A percentile compares a stretch with the other conserved stretches of the same genome.
phyloP scores from a whole-genome alignment of 2,888 invertebrate genomes.

The Leucophenga maculata region DNA sequence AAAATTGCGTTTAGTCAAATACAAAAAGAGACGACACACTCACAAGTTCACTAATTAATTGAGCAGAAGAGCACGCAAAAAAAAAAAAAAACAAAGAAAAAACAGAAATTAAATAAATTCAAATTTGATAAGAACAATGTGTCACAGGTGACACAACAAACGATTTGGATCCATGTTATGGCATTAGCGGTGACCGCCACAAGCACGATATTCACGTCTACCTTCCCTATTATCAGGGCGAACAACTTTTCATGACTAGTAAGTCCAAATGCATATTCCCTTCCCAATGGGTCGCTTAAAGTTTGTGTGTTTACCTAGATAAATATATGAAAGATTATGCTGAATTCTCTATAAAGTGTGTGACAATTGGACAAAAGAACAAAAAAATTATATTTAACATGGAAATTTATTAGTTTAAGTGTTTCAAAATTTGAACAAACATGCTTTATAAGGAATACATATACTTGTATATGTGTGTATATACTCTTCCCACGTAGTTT shows the following conservation, averaged over 20 bases:
- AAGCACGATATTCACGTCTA: conserved; percentile 85
- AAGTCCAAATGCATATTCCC: conserved; percentile 74
- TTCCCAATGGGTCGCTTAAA: conserved; percentile 28
- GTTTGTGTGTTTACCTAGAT: conserved; percentile 17
- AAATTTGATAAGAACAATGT: conserved; percentile 39
- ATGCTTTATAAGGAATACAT: conserved; percentile 53
- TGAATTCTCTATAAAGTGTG: conserved; percentile 38
- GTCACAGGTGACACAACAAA: conserved; percentile 68
- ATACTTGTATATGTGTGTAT: too few species aligned
- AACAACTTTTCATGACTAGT: conserved; percentile 82
- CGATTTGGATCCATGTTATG: conserved; percentile 71
- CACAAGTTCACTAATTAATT: not conserved
- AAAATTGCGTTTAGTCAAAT: too few species aligned
- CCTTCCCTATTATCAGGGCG: conserved; percentile 88
- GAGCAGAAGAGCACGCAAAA: too few species aligned
- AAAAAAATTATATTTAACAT: too few species aligned
- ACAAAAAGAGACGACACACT: not conserved
- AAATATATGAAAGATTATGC: not conserved
- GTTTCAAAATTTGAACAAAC: too few species aligned
- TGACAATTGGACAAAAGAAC: not conserved
- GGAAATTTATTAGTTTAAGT: too few species aligned
- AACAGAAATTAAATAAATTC: too few species aligned
- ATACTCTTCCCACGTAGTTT: too few species aligned
- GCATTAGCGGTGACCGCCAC: conserved; percentile 77
- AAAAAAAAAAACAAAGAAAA: not conserved